Conservation (phyloP, 1,140 invertebrate genomes). For the Camponotus vicinus region DNA sequence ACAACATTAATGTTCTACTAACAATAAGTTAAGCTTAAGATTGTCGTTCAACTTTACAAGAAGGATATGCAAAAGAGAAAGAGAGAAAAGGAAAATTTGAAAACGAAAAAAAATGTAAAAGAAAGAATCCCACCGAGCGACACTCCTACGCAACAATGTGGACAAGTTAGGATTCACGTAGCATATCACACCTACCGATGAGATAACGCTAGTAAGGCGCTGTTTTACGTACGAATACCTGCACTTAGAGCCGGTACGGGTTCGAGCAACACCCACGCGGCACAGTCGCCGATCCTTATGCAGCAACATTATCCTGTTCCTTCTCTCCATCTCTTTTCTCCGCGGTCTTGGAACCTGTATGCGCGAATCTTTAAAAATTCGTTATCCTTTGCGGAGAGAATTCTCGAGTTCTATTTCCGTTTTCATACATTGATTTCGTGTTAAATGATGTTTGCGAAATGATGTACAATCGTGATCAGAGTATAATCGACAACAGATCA, state of each 20-base stretch:
- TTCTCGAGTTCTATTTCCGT: constrained; percentile 27
- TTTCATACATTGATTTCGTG: constrained; percentile 53
- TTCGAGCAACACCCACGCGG: constrained; percentile 73
- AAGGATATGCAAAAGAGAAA: background rate
- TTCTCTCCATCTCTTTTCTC: constrained; percentile 33
- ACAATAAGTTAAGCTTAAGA: background rate
- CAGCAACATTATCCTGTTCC: constrained; percentile 67
- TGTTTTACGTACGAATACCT: constrained; percentile 73
- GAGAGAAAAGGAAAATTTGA: background rate
- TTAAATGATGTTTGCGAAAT: background rate
- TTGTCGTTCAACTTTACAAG: too few relatives aligned
- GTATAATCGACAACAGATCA: constrained; percentile 21
- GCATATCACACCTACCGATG: constrained; percentile 70
- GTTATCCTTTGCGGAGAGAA: constrained; percentile 42
- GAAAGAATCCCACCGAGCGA: constrained; percentile 52
- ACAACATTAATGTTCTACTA: background rate
- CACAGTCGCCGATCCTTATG: constrained; percentile 70
- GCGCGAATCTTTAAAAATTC: constrained; percentile 17
- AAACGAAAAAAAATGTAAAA: constrained; percentile 62
- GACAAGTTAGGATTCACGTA: constrained; percentile 66
- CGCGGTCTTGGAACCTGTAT: background rate
- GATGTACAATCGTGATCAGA: background rate
- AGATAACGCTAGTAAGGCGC: constrained; percentile 73
- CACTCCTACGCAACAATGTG: constrained; percentile 73
- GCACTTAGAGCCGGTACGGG: constrained; percentile 66